Evolutionary conservation across 1,140 invertebrate genomes (phyloP), one percentile per base, ranked within the genome.

Genomic region (Formica selysi): DNA sequence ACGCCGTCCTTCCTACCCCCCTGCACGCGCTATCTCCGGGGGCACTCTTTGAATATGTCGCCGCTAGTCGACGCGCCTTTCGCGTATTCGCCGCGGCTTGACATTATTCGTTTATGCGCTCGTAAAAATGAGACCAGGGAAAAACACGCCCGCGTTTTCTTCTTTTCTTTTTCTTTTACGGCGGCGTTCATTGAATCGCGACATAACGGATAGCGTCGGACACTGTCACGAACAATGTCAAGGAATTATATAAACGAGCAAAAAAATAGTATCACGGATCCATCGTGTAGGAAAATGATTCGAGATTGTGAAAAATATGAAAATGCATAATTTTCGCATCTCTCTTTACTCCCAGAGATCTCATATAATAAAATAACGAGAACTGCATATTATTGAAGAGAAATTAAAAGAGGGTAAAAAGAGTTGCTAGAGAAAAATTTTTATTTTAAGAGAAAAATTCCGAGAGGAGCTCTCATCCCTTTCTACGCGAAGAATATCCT

Each of bases 71-170:
- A 19, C 62, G 62, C 61, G 61, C 48, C 79, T 41, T 54, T 38
- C 70, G 70, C 48, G 57, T 19, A 16, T 19, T 1, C 59, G 57
- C 11, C 16, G 41, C 11, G 54, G 26, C 79, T 89, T 86, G 81
- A 86, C 71, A 65, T 76, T 54, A 73, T 44, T 51, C 70, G 70
- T 86, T 88, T 81, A 76, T 64, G 87, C 48, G 54, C 76, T 78
- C 70, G 19, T 86, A 89, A 89, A 83, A 83, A 44, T n/a, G 44
- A 36, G n/a, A 19, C 26, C 2, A n/a, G 65, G 57, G 44, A 57
- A 81, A 38, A 68, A 51, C 51, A 54, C 65, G 44, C 22, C 22
- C 22, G 22, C n/a, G 26, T n/a, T 57, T 65, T 36, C 61, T 41
- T 41, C 0, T 2, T 41, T 11, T 41, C 2, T 41, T 41, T 41